Evolutionary conservation across 2,888 invertebrate genomes (phyloP).

Genomic region (Ptilodon capucinus): DNA sequence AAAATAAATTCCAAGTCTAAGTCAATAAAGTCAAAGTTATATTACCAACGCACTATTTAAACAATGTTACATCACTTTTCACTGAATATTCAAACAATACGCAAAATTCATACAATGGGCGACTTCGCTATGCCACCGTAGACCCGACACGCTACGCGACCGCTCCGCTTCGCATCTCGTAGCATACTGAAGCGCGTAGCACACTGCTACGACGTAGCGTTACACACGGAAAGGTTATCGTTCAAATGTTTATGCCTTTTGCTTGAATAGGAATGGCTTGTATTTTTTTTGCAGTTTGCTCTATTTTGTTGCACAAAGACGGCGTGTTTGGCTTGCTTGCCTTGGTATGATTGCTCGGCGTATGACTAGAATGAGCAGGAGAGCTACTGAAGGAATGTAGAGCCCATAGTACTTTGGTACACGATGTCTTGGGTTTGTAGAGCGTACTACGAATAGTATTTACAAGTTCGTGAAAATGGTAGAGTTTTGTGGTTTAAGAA

Average conservation of each 20-base stretch:
- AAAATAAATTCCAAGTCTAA: too few species aligned
- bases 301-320: conserved; percentile 64
- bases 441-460: too few species aligned
- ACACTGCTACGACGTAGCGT: conserved; percentile 34
- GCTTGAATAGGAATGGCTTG: conserved; percentile 73
- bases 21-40: too few species aligned
- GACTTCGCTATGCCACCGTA: conserved; percentile 14
- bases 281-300: conserved; percentile 63
- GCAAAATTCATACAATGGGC: not conserved
- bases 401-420: not conserved
- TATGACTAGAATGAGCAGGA: conserved; percentile 16
- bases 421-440: not conserved
- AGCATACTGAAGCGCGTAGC: conserved; percentile 58
- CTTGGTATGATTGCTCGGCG: conserved; percentile 34
- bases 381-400: not conserved
- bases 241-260: conserved; percentile 73
- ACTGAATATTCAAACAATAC: not conserved
- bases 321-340: conserved; percentile 61
- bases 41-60: too few species aligned
- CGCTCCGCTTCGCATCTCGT: conserved; percentile 49
- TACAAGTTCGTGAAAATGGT: too few species aligned
- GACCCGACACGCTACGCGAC: conserved; percentile 37
- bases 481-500: too few species aligned
- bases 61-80: too few species aligned
- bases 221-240: conserved; percentile 68